Evolutionary conservation across 2,797 vertebrate genomes (phyloP).

Genomic region (Sardinella longiceps): DNA sequence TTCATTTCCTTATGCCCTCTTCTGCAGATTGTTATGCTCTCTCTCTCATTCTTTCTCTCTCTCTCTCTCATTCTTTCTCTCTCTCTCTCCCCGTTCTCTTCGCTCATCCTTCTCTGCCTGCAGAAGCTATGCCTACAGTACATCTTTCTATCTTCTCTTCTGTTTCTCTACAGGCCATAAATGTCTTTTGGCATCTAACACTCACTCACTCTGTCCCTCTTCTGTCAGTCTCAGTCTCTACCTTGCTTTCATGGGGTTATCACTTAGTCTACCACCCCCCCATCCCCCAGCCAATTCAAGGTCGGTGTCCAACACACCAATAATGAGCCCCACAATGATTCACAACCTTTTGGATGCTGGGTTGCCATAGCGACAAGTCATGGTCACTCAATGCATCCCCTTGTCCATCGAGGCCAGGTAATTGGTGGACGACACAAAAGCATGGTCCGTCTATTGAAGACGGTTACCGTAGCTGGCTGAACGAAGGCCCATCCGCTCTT

Average conservation of each 20-base stretch:
- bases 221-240: background rate
- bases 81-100: background rate
- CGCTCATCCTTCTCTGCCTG: background rate
- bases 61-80: too few species aligned
- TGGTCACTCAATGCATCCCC: conserved; percentile 60
- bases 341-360: conserved; percentile 25
- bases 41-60: too few species aligned
- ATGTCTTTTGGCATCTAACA: background rate
- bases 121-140: background rate
- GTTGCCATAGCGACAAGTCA: conserved; percentile 68
- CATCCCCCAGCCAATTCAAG: background rate
- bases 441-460: background rate
- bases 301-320: conserved; percentile 7
- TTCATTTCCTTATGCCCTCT: background rate
- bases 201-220: background rate
- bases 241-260: background rate
- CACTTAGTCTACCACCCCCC: background rate
- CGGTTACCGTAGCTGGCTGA: background rate
- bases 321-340: conserved; percentile 24
- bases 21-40: background rate
- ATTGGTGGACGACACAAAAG: conserved; percentile 54
- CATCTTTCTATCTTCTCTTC: background rate
- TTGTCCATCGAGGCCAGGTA: conserved; percentile 55
- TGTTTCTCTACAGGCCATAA: background rate
- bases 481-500: background rate